Percentiles rank a stretch among this genome's conserved stretches.
Evolutionary conservation across 1,140 invertebrate species (phyloP).

Genomic region (Lordiphosa stackelbergi): DNA sequence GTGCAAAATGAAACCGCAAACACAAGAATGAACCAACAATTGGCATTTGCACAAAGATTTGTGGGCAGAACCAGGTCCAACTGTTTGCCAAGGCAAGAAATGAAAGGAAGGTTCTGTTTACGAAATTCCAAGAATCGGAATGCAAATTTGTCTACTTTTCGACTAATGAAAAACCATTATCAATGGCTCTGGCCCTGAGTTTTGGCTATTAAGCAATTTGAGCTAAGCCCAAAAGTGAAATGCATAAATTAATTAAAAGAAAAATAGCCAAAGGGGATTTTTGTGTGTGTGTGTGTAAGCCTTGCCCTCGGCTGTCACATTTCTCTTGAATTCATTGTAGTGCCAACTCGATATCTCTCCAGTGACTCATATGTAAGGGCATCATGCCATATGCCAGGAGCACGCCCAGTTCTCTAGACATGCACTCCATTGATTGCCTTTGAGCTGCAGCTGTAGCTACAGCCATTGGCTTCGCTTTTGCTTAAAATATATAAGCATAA

Average conservation of each 20-base stretch:
- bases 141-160: not conserved
- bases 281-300: slow-evolving; percentile 15
- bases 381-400: slow-evolving; percentile 2
- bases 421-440: slow-evolving; percentile 61
- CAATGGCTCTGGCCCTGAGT: too few species aligned
- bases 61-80: too few species aligned
- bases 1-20: slow-evolving; percentile 43
- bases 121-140: not conserved
- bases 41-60: too few species aligned
- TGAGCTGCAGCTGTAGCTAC: slow-evolving; percentile 33
- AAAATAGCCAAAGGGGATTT: slow-evolving; percentile 4
- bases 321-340: slow-evolving; percentile 37
- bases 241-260: slow-evolving; percentile 54
- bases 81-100: too few species aligned
- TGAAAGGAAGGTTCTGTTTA: too few species aligned
- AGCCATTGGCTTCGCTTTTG: slow-evolving; percentile 41
- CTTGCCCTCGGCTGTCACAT: slow-evolving; percentile 30
- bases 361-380: slow-evolving; percentile 27
- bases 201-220: not conserved
- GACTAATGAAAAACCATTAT: slow-evolving; percentile 13
- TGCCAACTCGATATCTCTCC: slow-evolving; percentile 42
- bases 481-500: slow-evolving; percentile 20
- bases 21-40: not conserved
- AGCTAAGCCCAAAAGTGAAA: slow-evolving; percentile 5
- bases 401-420: slow-evolving; percentile 21